These are phyloP conservation scores for Exephanes ischioxanthus DNA, from an alignment of 2,888 invertebrate genomes.

Conservation along the genomic window DNA sequence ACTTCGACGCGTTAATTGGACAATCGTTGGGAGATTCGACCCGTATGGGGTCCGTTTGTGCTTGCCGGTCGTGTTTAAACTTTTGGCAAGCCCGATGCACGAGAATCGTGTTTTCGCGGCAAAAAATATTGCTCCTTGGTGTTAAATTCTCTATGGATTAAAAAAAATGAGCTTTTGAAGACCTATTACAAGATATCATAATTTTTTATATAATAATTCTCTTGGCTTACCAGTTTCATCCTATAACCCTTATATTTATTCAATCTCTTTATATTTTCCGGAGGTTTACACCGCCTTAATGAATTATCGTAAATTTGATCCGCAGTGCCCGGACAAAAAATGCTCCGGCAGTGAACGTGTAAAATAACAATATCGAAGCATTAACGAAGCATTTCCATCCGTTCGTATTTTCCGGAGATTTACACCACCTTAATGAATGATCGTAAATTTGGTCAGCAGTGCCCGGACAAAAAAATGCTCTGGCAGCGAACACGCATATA, in stretches of 20 bases:
- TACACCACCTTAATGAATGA: background rate
- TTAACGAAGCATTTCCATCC: no score
- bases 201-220: no score
- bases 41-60: constrained; percentile 16
- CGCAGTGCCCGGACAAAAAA: background rate
- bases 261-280: background rate
- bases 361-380: no score
- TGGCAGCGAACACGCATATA: background rate
- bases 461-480: background rate
- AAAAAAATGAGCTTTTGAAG: background rate
- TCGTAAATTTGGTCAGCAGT: background rate
- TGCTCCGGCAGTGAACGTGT: background rate
- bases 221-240: no score
- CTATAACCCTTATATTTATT: background rate
- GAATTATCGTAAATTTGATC: background rate
- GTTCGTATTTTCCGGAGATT: no score
- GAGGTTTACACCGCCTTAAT: background rate
- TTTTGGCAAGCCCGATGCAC: constrained; percentile 29
- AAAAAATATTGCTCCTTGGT: background rate
- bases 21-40: constrained; percentile 66
- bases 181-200: background rate
- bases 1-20: constrained; percentile 71
- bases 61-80: constrained; percentile 34
- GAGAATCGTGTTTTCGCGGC: constrained; percentile 4
- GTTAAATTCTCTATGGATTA: background rate